Percentiles rank a stretch among this genome's conserved stretches.
Conservation (phyloP, 92 coral and sea anemone genomes). For the Nematostella vectensis region DNA sequence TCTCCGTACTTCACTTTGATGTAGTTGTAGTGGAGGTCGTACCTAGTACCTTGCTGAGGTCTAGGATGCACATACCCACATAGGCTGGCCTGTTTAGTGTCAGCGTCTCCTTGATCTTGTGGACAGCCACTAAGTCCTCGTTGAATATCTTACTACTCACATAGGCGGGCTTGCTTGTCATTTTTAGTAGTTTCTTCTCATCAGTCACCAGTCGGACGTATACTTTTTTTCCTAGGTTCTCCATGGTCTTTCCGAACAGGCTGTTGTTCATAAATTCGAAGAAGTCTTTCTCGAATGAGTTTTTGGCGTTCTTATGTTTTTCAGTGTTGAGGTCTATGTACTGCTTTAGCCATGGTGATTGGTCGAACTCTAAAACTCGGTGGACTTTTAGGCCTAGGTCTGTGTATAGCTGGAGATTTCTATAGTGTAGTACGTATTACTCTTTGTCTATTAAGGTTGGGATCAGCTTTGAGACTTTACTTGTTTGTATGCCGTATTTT, state of each 20-base stretch:
- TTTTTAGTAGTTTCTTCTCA: neutral
- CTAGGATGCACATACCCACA: neutral
- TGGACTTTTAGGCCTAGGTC: neutral
- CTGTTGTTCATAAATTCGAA: neutral
- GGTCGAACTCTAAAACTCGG: neutral
- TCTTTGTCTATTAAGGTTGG: neutral
- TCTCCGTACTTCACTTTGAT: neutral
- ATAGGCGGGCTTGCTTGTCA: neutral
- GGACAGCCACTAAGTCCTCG: neutral
- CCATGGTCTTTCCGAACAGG: neutral
- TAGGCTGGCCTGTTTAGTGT: neutral
- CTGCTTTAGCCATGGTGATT: neutral
- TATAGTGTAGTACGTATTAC: neutral
- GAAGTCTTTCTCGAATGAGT: neutral
- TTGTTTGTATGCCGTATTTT: too few relatives aligned
- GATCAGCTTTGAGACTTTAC: neutral
- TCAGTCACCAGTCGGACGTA: neutral
- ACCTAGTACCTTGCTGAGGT: neutral
- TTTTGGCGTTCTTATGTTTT: neutral
- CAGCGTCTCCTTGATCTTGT: neutral
- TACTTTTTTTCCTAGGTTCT: neutral
- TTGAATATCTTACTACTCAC: neutral
- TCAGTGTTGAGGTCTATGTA: neutral
- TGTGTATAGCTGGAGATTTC: neutral
- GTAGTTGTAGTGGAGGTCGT: neutral